Conservation (phyloP, 2,113 vertebrate species). For the Brachyistius frenatus region DNA sequence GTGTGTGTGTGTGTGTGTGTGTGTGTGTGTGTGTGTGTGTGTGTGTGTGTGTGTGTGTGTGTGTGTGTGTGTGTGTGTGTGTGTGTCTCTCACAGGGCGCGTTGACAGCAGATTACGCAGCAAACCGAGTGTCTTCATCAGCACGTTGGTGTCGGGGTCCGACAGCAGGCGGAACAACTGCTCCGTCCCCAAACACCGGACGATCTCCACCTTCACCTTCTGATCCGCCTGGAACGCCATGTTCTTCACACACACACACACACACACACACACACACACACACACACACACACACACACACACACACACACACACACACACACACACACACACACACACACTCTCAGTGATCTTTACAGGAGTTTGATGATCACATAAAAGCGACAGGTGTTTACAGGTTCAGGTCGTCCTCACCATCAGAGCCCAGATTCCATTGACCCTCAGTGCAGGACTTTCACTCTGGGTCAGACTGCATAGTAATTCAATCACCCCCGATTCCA, state of each 20-base stretch:
- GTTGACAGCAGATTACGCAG: slow-evolving; percentile 97
- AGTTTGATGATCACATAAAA: neutral
- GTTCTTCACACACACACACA: slow-evolving; percentile 86
- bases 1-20: too few relatives aligned
- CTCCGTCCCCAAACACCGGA: slow-evolving; percentile 95
- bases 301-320: slow-evolving; percentile 7
- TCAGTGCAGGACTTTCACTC: slow-evolving; percentile 95
- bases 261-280: neutral
- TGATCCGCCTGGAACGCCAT: slow-evolving; percentile 99
- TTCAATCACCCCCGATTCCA: slow-evolving; percentile 98
- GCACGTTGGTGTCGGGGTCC: slow-evolving; percentile 95
- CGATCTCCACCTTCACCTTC: slow-evolving; percentile 98
- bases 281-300: slow-evolving; percentile 10
- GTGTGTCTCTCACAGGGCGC: slow-evolving; percentile 89
- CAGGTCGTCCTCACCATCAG: slow-evolving; percentile 90
- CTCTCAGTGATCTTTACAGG: neutral
- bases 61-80: neutral
- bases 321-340: neutral
- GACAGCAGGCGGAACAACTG: slow-evolving; percentile 97
- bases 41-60: too few relatives aligned
- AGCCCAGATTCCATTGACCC: slow-evolving; percentile 99
- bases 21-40: neutral
- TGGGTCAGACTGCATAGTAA: slow-evolving; percentile 98
- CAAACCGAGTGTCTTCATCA: slow-evolving; percentile 98
- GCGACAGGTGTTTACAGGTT: neutral